These are phyloP conservation scores for Agapostemon virescens DNA, from an alignment of 2,888 invertebrate species.

Conservation along the genomic window DNA sequence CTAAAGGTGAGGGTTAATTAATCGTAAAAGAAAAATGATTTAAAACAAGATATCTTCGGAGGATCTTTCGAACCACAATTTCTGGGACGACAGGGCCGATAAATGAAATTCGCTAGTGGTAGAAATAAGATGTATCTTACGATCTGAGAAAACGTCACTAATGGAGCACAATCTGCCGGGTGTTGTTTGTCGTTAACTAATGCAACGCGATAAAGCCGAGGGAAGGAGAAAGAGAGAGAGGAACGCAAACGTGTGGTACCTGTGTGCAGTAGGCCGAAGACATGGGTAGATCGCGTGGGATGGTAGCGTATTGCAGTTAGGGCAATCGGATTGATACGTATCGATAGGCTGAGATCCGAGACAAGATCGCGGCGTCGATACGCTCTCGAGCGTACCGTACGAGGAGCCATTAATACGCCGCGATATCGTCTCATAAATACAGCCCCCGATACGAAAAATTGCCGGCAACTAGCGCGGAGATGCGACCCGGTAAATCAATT, in stretches of 20 bases:
- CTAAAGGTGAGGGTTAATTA: not conserved
- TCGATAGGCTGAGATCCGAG: conserved; percentile 63
- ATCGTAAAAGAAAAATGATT: not conserved
- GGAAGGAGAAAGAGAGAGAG: not conserved
- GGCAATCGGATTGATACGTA: conserved; percentile 57
- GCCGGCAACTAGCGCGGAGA: conserved; percentile 41
- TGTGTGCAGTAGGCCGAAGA: conserved; percentile 9
- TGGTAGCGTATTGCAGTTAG: conserved; percentile 55
- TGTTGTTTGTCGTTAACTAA: conserved; percentile 38
- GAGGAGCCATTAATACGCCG: conserved; percentile 59
- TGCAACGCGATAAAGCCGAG: conserved; percentile 40
- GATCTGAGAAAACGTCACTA: conserved; percentile 38
- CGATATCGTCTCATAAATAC: conserved; percentile 62
- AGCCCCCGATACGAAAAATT: conserved; percentile 62
- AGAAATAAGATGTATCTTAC: conserved; percentile 30
- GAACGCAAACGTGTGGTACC: not conserved
- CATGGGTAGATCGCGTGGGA: conserved; percentile 57
- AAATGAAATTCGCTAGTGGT: conserved; percentile 18
- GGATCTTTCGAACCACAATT: not conserved
- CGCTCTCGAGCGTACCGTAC: conserved; percentile 43
- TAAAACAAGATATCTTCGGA: not conserved
- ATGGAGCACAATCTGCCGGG: conserved; percentile 31
- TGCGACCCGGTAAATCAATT: conserved; percentile 61
- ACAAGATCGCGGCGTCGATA: conserved; percentile 63
- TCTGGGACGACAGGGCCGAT: not conserved